Conservation (phyloP, 2,113 vertebrate genomes). For the Helogale parvula region DNA sequence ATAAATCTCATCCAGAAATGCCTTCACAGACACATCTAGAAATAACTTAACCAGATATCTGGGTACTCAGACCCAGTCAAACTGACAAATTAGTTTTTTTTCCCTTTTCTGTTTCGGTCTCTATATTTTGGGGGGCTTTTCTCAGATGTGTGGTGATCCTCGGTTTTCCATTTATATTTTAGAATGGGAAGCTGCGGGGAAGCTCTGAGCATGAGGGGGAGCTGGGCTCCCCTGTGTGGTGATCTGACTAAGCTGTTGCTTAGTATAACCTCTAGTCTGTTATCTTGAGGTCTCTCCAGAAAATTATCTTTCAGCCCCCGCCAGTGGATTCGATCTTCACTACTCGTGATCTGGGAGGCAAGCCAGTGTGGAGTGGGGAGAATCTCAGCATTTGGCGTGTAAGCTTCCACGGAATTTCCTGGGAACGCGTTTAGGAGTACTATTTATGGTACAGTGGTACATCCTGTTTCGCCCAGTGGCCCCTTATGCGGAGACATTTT, state of each 20-base stretch:
- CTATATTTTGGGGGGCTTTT: not conserved
- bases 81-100: not conserved
- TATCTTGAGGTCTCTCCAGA: not conserved
- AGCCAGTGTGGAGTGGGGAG: not conserved
- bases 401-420: not conserved
- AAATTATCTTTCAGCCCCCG: not conserved
- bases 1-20: not conserved
- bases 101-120: not conserved
- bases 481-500: not conserved
- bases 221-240: not conserved
- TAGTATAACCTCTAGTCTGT: not conserved
- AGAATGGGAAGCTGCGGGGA: not conserved
- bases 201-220: not conserved
- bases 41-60: not conserved
- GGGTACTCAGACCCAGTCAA: not conserved
- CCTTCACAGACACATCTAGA: not conserved
- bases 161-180: not conserved
- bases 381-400: not conserved
- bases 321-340: not conserved
- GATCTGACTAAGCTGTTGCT: not conserved
- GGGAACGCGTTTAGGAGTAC: not conserved
- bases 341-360: not conserved
- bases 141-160: not conserved
- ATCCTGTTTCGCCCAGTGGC: not conserved
- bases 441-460: not conserved